Evolutionary conservation across 2,888 invertebrate genomes (phyloP).

Genomic region (Coenonympha glycerion): DNA sequence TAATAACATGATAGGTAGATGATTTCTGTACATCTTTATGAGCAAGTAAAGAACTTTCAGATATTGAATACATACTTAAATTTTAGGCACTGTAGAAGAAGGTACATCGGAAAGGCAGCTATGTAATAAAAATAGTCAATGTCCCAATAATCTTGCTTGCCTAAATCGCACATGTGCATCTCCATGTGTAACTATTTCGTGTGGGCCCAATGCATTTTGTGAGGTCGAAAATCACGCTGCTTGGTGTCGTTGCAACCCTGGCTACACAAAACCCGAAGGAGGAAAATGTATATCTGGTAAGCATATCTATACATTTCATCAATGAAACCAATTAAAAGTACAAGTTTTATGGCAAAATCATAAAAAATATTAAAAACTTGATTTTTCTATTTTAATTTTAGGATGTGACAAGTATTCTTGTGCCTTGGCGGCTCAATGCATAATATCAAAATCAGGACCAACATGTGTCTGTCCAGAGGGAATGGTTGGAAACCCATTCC

Average conservation of each 20-base stretch:
- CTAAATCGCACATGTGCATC: constrained; percentile 86
- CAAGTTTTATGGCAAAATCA: no score
- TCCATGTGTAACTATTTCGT: constrained; percentile 85
- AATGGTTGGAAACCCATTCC: constrained; percentile 92
- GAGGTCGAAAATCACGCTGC: constrained; percentile 91
- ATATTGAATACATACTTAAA: neutral
- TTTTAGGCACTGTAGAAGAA: constrained; percentile 51
- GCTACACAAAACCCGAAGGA: constrained; percentile 84
- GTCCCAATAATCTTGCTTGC: constrained; percentile 87
- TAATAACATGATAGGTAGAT: no score
- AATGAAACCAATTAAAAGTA: no score
- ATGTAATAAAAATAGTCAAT: constrained; percentile 84
- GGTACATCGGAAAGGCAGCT: constrained; percentile 77
- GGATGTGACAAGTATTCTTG: constrained; percentile 86
- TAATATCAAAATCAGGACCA: constrained; percentile 87
- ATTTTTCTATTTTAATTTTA: constrained; percentile 47
- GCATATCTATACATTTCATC: constrained; percentile 2
- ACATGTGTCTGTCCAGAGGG: constrained; percentile 93
- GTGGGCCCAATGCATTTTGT: constrained; percentile 90
- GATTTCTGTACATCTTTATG: no score
- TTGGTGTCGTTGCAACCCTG: constrained; percentile 90
- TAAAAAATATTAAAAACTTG: no score
- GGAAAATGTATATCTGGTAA: constrained; percentile 90
- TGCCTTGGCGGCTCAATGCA: constrained; percentile 88
- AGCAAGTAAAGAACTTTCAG: no score